Evolutionary conservation across 92 coral and sea anemone species (phyloP).

Genomic region (Nematostella vectensis): DNA sequence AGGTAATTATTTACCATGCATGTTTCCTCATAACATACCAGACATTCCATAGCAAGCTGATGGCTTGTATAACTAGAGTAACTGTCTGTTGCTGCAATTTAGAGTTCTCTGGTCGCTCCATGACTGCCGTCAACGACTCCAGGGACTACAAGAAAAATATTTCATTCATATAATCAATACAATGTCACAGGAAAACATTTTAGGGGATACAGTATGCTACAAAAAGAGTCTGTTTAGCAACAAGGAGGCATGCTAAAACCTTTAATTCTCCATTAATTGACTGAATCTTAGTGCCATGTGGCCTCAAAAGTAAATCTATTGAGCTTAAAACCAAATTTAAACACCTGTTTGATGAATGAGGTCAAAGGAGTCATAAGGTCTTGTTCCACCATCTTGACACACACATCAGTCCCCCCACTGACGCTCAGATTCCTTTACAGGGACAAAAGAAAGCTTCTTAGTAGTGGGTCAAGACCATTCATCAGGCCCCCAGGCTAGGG

Average conservation of each 20-base stretch:
- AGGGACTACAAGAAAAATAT: slow-evolving; percentile 44
- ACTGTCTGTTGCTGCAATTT: slow-evolving; percentile 47
- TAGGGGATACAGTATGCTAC: too few relatives aligned
- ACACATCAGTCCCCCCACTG: slow-evolving; percentile 70
- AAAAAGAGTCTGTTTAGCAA: too few relatives aligned
- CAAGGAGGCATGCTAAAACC: too few relatives aligned
- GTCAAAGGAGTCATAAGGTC: slow-evolving; percentile 92
- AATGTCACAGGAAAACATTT: too few relatives aligned
- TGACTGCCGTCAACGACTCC: slow-evolving; percentile 53
- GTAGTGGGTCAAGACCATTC: not conserved
- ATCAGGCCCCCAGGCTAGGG: too few relatives aligned
- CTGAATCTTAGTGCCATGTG: too few relatives aligned
- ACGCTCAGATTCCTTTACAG: slow-evolving; percentile 68
- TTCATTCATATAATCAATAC: too few relatives aligned
- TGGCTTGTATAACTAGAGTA: slow-evolving; percentile 72
- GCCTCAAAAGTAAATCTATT: too few relatives aligned
- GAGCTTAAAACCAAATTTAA: too few relatives aligned
- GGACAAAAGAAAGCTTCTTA: not conserved
- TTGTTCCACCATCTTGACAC: slow-evolving; percentile 83
- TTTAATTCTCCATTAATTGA: too few relatives aligned
- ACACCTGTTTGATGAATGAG: slow-evolving; percentile 69
- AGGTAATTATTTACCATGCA: too few relatives aligned
- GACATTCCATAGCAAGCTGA: slow-evolving; percentile 83
- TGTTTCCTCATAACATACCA: too few relatives aligned
- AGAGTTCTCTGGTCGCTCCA: slow-evolving; percentile 20